These are phyloP conservation scores for Tychaedon coryphoeus DNA, from an alignment of 2,113 vertebrate genomes.

Conservation along the genomic window DNA sequence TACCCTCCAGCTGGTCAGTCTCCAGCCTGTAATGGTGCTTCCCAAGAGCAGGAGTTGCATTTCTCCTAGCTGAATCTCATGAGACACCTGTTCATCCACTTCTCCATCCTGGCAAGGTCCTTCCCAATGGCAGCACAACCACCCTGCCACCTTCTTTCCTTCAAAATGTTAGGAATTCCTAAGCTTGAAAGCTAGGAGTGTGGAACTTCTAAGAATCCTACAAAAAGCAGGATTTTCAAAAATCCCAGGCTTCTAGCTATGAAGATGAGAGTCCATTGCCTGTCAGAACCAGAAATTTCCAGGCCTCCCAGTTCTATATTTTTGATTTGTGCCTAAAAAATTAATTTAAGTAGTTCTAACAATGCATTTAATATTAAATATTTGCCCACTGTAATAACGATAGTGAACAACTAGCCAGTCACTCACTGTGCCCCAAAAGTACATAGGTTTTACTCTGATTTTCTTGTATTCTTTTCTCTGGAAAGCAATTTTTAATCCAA, in stretches of 20 bases:
- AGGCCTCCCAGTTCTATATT: not conserved
- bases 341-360: not conserved
- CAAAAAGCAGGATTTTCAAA: not conserved
- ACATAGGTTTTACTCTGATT: not conserved
- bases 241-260: not conserved
- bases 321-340: not conserved
- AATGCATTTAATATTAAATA: not conserved
- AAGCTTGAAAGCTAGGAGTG: not conserved
- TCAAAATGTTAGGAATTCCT: not conserved
- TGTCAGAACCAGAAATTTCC: not conserved
- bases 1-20: not conserved
- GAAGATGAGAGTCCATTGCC: not conserved
- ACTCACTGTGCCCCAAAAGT: fast-evolving
- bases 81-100: not conserved
- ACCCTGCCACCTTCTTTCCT: not conserved
- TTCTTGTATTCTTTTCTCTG: not conserved
- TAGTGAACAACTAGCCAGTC: not conserved
- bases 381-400: not conserved
- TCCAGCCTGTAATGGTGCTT: not conserved
- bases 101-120: not conserved
- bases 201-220: not conserved
- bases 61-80: not conserved
- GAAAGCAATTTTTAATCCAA: not conserved
- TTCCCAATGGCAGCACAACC: not conserved
- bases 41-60: not conserved